Evolutionary conservation across 1,140 invertebrate genomes (phyloP), one percentile per base, ranked within the genome.

Genomic region (Sitodiplosis mosellana): DNA sequence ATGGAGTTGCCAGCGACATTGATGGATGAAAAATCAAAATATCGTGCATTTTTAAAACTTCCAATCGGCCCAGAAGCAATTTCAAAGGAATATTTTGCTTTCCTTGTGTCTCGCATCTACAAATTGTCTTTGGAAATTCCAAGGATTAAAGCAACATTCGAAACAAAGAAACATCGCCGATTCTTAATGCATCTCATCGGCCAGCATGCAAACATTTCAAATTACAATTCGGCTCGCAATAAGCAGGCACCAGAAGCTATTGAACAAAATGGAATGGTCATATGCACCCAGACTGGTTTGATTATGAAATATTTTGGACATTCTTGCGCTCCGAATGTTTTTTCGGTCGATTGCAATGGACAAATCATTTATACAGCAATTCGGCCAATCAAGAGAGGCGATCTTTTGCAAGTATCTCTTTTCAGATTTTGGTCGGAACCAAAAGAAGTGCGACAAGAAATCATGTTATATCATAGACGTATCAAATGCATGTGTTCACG

Each of bases 1-100:
- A 33, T 73, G 67, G 60, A 68, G 70, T 50, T 73, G 72, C 14
- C 67, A 55, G 45, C 34, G 59, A 27, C 51, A 63, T n/a, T 65
- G 59, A 51, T 59, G 14, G 37, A 40, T 18, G 14, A 15, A 6
- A 3, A 12, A 5, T 40, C 37, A 40, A n/a, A 40, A 12, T 40
- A 40, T 40, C 37, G 37, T 6, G 12, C 12, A 12, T 40, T 40
- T 40, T 14, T 40, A 3, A 40, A 40, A 40, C 3, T n/a, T 3
- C 17, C 37, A 15, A 40, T 18, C 37, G 14, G 17, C 17, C 3
- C 12, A 5, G 12, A 40, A 18, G n/a, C n/a, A n/a, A 6, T 40
- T 40, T 3, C 17, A 40, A 3, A 40, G 37, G 6, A n/a, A n/a
- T 6, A 40, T 40, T 40, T 15, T 40, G 3, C 14, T 4, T 40